phyloP scores from a whole-genome alignment of 2,888 invertebrate species.

The Euphydryas editha region DNA sequence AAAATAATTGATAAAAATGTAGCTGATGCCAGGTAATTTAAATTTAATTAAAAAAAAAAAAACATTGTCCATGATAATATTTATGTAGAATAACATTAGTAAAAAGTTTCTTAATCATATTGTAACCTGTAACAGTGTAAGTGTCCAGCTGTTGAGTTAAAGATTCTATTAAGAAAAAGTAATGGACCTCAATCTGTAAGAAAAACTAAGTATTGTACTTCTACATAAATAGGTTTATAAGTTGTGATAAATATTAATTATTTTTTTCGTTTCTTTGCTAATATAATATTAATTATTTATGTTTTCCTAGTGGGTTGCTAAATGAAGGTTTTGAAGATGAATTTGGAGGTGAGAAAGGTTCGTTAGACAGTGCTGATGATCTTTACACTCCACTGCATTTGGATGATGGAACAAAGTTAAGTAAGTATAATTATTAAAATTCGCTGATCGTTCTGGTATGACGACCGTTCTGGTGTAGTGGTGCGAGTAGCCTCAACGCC shows the following conservation, averaged over 20 bases:
- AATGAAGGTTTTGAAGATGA: slow-evolving; percentile 73
- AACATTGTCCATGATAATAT: background rate
- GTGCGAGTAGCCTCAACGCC: too few species aligned
- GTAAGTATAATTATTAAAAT: slow-evolving; percentile 54
- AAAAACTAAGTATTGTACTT: too few species aligned
- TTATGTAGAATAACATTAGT: background rate
- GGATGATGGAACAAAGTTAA: slow-evolving; percentile 71
- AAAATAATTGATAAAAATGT: slow-evolving; percentile 74
- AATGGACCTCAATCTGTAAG: too few species aligned
- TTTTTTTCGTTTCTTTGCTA: background rate
- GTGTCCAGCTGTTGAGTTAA: too few species aligned
- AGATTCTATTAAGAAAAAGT: too few species aligned
- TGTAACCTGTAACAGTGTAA: too few species aligned
- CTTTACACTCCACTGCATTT: slow-evolving; percentile 69
- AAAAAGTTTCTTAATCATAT: background rate
- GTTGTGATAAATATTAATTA: too few species aligned
- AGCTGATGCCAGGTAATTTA: slow-evolving; percentile 77
- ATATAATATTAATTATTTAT: background rate
- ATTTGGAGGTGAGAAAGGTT: slow-evolving; percentile 54
- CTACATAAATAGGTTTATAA: too few species aligned
- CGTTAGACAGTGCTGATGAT: slow-evolving; percentile 60
- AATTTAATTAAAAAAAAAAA: background rate
- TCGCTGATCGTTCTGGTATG: too few species aligned
- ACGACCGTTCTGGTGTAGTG: too few species aligned
- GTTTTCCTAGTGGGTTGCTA: slow-evolving; percentile 61